phyloP scores from a whole-genome alignment of 2,888 invertebrate genomes.

The Sesia bembeciformis region DNA sequence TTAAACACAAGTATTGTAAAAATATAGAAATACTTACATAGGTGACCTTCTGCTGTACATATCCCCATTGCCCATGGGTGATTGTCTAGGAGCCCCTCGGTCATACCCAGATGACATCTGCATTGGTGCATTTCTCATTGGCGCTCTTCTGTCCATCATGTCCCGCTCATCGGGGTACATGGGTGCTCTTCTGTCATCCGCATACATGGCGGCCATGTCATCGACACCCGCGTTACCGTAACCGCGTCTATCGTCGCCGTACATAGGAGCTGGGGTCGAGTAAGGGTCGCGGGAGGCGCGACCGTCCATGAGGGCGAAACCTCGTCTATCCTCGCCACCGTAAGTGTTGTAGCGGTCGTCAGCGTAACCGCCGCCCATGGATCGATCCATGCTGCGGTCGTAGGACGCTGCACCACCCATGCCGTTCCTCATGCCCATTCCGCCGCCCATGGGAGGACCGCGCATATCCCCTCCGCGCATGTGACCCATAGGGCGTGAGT shows the following conservation, averaged over 20 bases:
- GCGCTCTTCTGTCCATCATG: conserved; percentile 45
- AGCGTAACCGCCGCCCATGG: conserved; percentile 32
- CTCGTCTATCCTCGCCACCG: conserved; percentile 60
- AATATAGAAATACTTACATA: conserved; percentile 34
- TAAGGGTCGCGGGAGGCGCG: conserved; percentile 44
- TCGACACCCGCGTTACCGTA: conserved; percentile 16
- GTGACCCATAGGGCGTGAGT: conserved; percentile 26
- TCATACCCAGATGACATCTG: conserved; percentile 42
- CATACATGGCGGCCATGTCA: conserved; percentile 13
- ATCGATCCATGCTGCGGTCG: conserved; percentile 41
- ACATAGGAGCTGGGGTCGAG: conserved; percentile 43
- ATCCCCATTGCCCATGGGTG: conserved; percentile 53
- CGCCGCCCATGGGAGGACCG: conserved; percentile 64
- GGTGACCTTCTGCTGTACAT: conserved; percentile 65
- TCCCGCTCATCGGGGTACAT: conserved; percentile 54
- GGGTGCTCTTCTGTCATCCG: conserved; percentile 41
- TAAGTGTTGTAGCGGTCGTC: conserved; percentile 61
- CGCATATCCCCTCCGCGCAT: conserved; percentile 62
- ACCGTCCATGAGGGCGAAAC: conserved; percentile 57
- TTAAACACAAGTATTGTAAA: too few relatives aligned
- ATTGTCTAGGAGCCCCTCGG: conserved; percentile 34
- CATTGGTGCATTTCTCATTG: conserved; percentile 30
- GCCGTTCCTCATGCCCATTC: conserved; percentile 44
- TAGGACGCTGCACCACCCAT: conserved; percentile 33
- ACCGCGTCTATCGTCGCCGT: conserved; percentile 33